phyloP scores from a whole-genome alignment of 2,888 invertebrate species.

The Mesorhabditis belari region DNA sequence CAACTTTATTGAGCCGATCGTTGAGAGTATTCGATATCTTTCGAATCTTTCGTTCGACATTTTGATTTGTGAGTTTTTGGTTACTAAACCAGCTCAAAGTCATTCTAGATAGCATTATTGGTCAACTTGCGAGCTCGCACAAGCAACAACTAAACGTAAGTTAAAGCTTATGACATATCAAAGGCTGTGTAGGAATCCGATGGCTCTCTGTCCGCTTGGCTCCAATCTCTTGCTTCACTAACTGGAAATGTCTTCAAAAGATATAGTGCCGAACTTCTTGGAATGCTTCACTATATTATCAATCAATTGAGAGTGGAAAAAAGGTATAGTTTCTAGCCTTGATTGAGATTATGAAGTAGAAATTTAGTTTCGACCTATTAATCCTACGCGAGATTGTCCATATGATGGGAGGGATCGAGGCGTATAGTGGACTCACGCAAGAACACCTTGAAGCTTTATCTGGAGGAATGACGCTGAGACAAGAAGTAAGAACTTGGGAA shows the following conservation, averaged over 20 bases:
- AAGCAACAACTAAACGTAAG: conserved; percentile 63
- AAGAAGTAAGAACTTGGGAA: conserved; percentile 70
- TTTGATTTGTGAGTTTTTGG: too few relatives aligned
- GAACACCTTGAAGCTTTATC: conserved; percentile 94
- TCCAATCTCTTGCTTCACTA: conserved; percentile 77
- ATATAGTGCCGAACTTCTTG: conserved; percentile 88
- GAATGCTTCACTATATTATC: conserved; percentile 88
- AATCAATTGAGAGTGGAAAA: conserved; percentile 92
- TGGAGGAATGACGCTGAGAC: conserved; percentile 86
- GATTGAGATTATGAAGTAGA: neutral
- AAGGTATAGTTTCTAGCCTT: conserved; percentile 64
- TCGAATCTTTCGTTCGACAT: conserved; percentile 91
- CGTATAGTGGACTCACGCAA: conserved; percentile 86
- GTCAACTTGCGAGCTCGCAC: conserved; percentile 73
- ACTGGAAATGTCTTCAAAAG: conserved; percentile 85
- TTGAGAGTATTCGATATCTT: conserved; percentile 91
- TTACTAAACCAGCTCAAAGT: too few relatives aligned
- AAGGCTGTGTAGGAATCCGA: conserved; percentile 68
- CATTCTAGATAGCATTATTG: conserved; percentile 88
- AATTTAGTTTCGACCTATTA: conserved; percentile 72
- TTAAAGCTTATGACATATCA: neutral
- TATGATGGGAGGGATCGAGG: conserved; percentile 98
- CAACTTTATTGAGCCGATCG: conserved; percentile 88
- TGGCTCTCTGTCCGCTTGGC: conserved; percentile 71
- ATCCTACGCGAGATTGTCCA: conserved; percentile 93